Evolutionary conservation across 2,797 vertebrate species (phyloP), one percentile per base, ranked within the genome.

Genomic region (Poeciliopsis turneri): DNA sequence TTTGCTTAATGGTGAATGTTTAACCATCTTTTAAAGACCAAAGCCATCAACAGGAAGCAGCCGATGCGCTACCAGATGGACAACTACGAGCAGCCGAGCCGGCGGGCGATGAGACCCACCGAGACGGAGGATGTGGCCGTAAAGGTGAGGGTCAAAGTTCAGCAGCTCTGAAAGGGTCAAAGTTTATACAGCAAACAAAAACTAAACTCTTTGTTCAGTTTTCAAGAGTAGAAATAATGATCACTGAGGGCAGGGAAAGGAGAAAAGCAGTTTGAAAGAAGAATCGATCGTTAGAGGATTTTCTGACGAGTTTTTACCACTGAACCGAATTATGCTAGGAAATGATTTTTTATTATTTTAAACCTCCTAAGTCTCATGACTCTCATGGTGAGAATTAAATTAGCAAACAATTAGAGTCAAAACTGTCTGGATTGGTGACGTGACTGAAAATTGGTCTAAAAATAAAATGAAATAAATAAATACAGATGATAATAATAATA

Each of bases 21-120:
- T 43, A 68, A 68, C 36, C 36, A 2, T 76, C 55, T 83, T 73
- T 76, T 76, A 84, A 89, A 98, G 95, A 95, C 97, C 10, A 99
- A 98, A 94, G 97, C 97, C 76, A 95, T 99, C 91, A 99, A 99
- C 95, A 97, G 98, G 93, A 98, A 98, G 88, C 96, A 98, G 89
- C 97, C 97, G 0, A 88, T 97, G 75, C 96, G 97, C 78, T 97
- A 97, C 90, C 97, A 98, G 86, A 95, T 98, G 90, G 97, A 98
- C 90, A 95, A 92, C 93, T 98, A 97, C 0, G 97, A 99, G 74
- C 97, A 97, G 86, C 92, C 96, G 4, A 89, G 94, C 61, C 93
- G 96, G 82, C 94, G 97, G 4, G 96, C 93, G 20, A 90, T 95
- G 61, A 96, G 96, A 74, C 95, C 97, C 0, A 61, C 92, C 0